A percentile compares a stretch with the other conserved stretches of the same genome.
These are phyloP conservation scores for Sinotaia quadrata DNA, from an alignment of 2,888 invertebrate genomes.

Conservation along the genomic window DNA sequence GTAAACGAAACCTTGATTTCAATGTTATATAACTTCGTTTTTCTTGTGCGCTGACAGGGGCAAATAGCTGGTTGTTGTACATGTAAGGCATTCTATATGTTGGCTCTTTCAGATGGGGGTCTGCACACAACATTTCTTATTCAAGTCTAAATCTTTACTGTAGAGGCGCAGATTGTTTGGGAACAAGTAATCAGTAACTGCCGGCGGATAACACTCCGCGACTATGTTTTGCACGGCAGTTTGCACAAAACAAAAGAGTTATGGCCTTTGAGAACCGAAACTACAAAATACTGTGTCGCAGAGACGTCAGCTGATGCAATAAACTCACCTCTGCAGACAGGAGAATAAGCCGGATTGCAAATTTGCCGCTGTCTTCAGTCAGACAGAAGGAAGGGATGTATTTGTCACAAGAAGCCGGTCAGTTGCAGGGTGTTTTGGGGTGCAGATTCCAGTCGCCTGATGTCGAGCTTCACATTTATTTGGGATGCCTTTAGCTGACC, in stretches of 20 bases:
- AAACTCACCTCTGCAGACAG: conserved; percentile 25
- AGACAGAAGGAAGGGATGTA: background rate
- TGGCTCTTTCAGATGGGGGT: no score
- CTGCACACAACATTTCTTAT: no score
- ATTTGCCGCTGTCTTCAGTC: conserved; percentile 21
- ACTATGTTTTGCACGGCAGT: background rate
- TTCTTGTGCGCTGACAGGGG: no score
- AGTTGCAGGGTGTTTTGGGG: background rate
- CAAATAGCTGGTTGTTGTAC: no score
- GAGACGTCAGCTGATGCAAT: conserved; percentile 23
- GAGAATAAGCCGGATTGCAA: conserved; percentile 21
- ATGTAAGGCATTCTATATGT: no score
- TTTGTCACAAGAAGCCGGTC: background rate
- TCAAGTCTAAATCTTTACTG: no score
- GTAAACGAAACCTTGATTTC: no score
- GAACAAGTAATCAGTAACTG: conserved; percentile 1
- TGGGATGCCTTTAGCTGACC: conserved; percentile 1
- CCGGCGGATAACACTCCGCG: background rate
- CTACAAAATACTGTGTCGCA: conserved; percentile 16
- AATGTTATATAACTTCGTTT: no score
- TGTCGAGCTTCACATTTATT: background rate
- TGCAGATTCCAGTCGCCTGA: background rate
- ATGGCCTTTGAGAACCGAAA: conserved; percentile 10
- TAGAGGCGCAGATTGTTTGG: no score
- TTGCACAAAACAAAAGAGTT: background rate